Base-by-base conservation (phyloP, 1,140 invertebrate species). In the Penaeus japonicus region DNA sequence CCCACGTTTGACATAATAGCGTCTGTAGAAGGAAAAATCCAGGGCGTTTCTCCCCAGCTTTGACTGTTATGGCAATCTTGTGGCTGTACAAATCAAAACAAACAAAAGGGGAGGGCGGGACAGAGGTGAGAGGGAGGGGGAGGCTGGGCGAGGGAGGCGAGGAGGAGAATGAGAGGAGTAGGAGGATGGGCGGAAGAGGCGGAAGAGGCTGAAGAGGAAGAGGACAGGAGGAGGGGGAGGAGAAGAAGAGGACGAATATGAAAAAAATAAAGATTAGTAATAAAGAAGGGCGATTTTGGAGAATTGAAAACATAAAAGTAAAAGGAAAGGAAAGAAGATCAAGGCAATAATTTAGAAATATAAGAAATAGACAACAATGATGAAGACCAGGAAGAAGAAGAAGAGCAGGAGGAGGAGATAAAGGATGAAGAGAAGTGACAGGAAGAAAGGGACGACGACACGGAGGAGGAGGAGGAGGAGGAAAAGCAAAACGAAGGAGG, bases 71-170 rank as follows among this genome's bases (percentile, higher is more conserved):
- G 54, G 84, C 75, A 39, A 62, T 78, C 35, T 75, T 79, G 73
- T 32, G 54, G 84, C 84, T 24, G 84, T 79, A 85, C 84, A 85
- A 85, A 85, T 85, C 84, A 85, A 57, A 85, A 85, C 84, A 85
- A 85, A 85, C 84, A 85, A 85, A 85, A 55, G 84, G 65, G 73
- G 53, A 4, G 5, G 24, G 30, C n/a, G 32, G 54, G 54, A 73
- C 70, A 3, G 15, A 73, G 27, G 18, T 30, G 62, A 70, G 62
- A 70, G 62, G 30, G 62, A 70, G 62, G 30, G 62, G 30, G 62
- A 22, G n/a, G 27, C 5, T n/a, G 59, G 7, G 59, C 7, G 59
- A 20, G 18, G 27, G 62, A 2, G 12, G 30, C 20, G 30, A 22
- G 4, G 62, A 70, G 62, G 30, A 22, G n/a, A 3, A 22, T 10